These are phyloP conservation scores for Tenebrio molitor DNA, from an alignment of 1,140 invertebrate genomes.

Conservation along the genomic window DNA sequence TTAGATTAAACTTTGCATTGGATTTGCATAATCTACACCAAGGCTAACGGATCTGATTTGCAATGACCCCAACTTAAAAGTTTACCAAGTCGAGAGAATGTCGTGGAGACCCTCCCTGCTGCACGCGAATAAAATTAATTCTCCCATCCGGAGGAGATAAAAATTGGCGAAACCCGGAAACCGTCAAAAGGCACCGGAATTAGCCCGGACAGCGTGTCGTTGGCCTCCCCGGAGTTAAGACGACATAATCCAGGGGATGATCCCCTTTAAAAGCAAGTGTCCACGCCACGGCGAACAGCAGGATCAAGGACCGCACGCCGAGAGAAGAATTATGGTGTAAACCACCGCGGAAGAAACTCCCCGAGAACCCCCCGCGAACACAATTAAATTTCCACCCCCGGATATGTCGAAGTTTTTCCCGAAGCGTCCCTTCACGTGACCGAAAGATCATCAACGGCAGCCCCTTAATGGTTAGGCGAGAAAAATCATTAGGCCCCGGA, in stretches of 20 bases:
- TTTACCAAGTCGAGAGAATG: too few species aligned
- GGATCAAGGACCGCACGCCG: constrained; percentile 9
- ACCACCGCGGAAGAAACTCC: not conserved
- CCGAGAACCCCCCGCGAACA: not conserved
- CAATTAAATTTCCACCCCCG: not conserved
- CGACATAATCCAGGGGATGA: constrained; percentile 25
- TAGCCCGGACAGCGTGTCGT: constrained; percentile 8
- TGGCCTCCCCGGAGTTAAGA: not conserved
- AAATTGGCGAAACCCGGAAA: not conserved
- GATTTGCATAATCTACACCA: too few species aligned
- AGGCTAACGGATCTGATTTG: too few species aligned
- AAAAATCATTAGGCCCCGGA: constrained; percentile 13
- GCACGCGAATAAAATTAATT: too few species aligned
- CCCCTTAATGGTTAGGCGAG: not conserved
- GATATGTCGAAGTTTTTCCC: not conserved
- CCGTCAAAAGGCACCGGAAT: constrained; percentile 13
- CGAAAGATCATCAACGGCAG: not conserved
- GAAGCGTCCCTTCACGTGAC: not conserved
- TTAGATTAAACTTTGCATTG: too few species aligned
- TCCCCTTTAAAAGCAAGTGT: constrained; percentile 31
- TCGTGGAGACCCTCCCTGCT: too few species aligned
- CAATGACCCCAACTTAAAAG: too few species aligned
- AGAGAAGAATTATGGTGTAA: not conserved
- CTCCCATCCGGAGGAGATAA: not conserved
- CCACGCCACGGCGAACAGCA: constrained; percentile 12